phyloP scores from a whole-genome alignment of 2,113 vertebrate genomes.

The Takifugu flavidus region DNA sequence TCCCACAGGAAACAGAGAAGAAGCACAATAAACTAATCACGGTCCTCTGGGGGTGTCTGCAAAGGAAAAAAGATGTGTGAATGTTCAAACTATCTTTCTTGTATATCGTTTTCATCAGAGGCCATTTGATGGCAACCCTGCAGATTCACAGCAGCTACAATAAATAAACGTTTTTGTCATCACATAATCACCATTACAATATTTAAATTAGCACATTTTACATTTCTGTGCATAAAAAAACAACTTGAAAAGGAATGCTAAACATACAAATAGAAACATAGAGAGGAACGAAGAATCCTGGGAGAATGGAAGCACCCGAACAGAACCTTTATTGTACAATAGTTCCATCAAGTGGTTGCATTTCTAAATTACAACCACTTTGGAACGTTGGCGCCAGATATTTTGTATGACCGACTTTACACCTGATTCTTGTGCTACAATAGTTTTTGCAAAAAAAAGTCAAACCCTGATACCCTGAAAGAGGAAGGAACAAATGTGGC shows the following conservation, averaged over 20 bases:
- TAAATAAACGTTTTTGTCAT: background rate
- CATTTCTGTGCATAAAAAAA: no score
- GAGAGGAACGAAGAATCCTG: no score
- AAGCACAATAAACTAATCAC: slow-evolving; percentile 44
- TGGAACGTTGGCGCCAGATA: background rate
- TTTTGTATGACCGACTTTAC: background rate
- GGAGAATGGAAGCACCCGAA: background rate
- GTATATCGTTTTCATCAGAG: slow-evolving; percentile 1
- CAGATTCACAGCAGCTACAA: background rate
- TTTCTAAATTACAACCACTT: slow-evolving; percentile 18
- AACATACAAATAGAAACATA: no score
- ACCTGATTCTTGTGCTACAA: no score
- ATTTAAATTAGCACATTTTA: no score
- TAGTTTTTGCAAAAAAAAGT: no score
- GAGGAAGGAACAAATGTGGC: no score
- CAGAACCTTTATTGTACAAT: slow-evolving; percentile 27
- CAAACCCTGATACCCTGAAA: no score
- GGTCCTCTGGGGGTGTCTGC: slow-evolving; percentile 26
- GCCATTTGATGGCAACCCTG: slow-evolving; percentile 1
- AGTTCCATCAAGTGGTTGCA: slow-evolving; percentile 55
- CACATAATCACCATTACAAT: no score
- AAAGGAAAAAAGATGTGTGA: slow-evolving; percentile 7
- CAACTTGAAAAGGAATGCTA: no score
- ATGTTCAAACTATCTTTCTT: background rate
- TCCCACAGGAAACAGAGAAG: slow-evolving; percentile 23